These are phyloP conservation scores for Ooceraea biroi DNA, from an alignment of 1,140 invertebrate species.

Conservation along the genomic window DNA sequence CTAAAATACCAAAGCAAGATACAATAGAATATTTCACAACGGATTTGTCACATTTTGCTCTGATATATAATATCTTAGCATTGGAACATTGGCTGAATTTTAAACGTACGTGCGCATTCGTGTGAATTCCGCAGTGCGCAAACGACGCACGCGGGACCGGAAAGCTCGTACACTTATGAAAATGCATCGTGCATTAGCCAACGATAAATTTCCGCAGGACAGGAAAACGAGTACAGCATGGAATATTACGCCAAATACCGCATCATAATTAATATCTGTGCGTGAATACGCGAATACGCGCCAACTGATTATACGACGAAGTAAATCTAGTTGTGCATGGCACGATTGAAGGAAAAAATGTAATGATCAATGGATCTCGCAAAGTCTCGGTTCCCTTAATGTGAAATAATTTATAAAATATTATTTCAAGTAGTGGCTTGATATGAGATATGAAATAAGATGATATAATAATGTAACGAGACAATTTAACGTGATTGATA, in stretches of 20 bases:
- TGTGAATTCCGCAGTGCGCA: slow-evolving; percentile 19
- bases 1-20: no score
- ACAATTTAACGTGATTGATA: background rate
- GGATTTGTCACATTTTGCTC: no score
- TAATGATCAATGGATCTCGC: background rate
- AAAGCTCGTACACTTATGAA: slow-evolving; percentile 55
- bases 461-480: background rate
- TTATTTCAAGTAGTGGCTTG: background rate
- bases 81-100: slow-evolving; percentile 28
- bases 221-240: slow-evolving; percentile 47
- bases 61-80: no score
- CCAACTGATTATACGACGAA: slow-evolving; percentile 15
- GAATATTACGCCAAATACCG: slow-evolving; percentile 27
- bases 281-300: slow-evolving; percentile 11
- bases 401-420: background rate
- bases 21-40: no score
- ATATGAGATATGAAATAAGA: background rate
- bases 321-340: slow-evolving; percentile 4
- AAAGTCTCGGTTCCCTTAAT: background rate
- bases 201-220: slow-evolving; percentile 46
- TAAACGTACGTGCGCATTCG: background rate
- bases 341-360: slow-evolving; percentile 16
- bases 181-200: slow-evolving; percentile 58
- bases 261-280: slow-evolving; percentile 56
- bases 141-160: slow-evolving; percentile 40